phyloP scores from a whole-genome alignment of 2,113 vertebrate genomes.

The Myiagra hebetior region DNA sequence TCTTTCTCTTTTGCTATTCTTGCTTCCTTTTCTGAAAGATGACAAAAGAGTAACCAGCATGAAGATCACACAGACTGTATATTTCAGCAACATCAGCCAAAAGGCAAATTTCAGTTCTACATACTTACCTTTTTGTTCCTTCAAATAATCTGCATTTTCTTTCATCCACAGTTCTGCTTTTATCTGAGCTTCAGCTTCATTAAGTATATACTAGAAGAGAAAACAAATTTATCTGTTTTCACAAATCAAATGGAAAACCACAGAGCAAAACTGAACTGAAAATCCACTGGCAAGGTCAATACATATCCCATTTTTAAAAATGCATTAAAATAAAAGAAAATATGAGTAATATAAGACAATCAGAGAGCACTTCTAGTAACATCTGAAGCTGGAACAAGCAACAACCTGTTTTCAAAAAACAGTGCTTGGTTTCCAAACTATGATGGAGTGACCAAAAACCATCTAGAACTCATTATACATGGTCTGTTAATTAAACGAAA shows the following conservation, averaged over 20 bases:
- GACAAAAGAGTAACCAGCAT: conserved; percentile 19
- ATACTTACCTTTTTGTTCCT: conserved; percentile 88
- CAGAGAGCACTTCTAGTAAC: background rate
- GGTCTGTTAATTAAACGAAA: conserved; percentile 23
- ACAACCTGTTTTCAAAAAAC: background rate
- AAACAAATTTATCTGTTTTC: conserved; percentile 27
- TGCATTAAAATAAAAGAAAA: background rate
- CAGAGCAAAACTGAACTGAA: background rate
- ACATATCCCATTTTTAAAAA: background rate
- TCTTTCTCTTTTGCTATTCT: conserved; percentile 94
- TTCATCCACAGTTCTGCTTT: conserved; percentile 96
- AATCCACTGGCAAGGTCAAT: background rate
- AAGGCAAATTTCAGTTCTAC: background rate
- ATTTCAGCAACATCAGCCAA: background rate
- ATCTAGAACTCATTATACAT: background rate
- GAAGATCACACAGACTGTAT: conserved; percentile 11
- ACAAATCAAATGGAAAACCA: conserved; percentile 10
- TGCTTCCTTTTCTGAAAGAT: conserved; percentile 89
- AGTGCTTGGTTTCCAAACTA: background rate
- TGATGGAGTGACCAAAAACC: background rate
- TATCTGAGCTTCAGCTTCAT: conserved; percentile 86
- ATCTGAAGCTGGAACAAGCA: background rate
- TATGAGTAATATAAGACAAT: background rate
- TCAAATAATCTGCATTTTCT: conserved; percentile 93
- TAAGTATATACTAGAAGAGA: conserved; percentile 87